Percentiles rank a stretch among this genome's conserved stretches.
These are phyloP conservation scores for Apotomis betuletana DNA, from an alignment of 2,888 invertebrate genomes.

Conservation along the genomic window DNA sequence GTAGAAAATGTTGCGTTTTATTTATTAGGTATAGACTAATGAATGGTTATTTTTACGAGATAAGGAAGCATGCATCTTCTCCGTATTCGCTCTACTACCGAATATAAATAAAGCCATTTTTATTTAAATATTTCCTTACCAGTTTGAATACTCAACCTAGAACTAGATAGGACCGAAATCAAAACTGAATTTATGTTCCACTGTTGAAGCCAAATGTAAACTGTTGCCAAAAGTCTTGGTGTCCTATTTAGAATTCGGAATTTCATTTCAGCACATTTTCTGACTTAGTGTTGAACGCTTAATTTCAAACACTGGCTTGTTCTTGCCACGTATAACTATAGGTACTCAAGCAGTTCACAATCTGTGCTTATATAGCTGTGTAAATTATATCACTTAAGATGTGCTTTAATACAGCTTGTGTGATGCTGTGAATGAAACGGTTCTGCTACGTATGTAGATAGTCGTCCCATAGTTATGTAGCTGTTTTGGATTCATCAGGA, in stretches of 20 bases:
- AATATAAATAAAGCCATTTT: background rate
- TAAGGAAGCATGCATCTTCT: background rate
- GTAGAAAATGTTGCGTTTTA: background rate
- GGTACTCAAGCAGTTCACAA: too few relatives aligned
- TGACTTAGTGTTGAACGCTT: too few relatives aligned
- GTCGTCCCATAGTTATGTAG: too few relatives aligned
- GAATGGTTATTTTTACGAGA: background rate
- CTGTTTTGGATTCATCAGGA: too few relatives aligned
- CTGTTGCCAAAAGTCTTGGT: background rate
- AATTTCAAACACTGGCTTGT: too few relatives aligned
- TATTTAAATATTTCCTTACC: background rate
- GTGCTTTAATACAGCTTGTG: too few relatives aligned
- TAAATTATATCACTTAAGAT: too few relatives aligned
- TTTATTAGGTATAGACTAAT: background rate
- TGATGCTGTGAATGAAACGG: too few relatives aligned
- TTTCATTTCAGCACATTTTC: too few relatives aligned
- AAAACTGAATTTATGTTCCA: background rate
- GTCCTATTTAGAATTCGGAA: background rate
- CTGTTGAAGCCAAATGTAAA: background rate
- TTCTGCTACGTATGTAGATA: too few relatives aligned
- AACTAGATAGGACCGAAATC: background rate
- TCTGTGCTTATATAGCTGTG: too few relatives aligned
- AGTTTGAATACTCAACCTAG: background rate
- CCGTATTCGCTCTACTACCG: background rate
- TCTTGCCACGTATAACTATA: too few relatives aligned